Percentiles rank a stretch among this genome's conserved stretches.
phyloP scores from a whole-genome alignment of 2,113 vertebrate genomes.

The Psilopogon haemacephalus region DNA sequence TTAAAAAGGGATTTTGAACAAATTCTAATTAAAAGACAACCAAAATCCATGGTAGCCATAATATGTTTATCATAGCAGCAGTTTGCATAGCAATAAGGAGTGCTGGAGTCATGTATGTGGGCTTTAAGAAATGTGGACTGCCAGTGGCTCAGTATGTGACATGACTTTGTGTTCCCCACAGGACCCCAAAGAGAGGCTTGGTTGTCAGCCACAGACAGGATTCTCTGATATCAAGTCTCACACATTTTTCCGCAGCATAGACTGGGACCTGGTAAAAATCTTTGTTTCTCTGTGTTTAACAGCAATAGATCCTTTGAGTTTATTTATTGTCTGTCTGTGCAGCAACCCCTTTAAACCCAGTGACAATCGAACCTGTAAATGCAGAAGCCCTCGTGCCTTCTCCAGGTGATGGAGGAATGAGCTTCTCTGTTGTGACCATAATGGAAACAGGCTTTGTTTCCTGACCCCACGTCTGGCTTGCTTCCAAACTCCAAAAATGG shows the following conservation, averaged over 20 bases:
- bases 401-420: neutral
- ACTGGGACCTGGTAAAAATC: constrained; percentile 95
- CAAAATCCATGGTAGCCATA: neutral
- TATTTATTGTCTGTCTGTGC: accelerated
- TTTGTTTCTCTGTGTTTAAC: neutral
- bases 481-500: neutral
- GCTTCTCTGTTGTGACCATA: neutral
- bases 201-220: constrained; percentile 93
- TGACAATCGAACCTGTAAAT: neutral
- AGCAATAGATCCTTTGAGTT: neutral
- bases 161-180: constrained; percentile 56
- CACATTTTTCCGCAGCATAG: constrained; percentile 97
- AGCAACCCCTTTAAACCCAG: neutral
- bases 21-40: neutral
- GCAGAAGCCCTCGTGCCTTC: neutral
- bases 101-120: neutral
- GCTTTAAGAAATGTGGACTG: neutral
- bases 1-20: neutral
- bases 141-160: neutral
- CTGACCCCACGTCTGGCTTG: neutral
- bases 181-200: constrained; percentile 98
- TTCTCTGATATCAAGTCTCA: constrained; percentile 97
- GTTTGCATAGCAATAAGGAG: neutral
- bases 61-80: neutral
- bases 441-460: neutral